Conservation (phyloP, 2,113 vertebrate genomes). For the Pluvianellus socialis region DNA sequence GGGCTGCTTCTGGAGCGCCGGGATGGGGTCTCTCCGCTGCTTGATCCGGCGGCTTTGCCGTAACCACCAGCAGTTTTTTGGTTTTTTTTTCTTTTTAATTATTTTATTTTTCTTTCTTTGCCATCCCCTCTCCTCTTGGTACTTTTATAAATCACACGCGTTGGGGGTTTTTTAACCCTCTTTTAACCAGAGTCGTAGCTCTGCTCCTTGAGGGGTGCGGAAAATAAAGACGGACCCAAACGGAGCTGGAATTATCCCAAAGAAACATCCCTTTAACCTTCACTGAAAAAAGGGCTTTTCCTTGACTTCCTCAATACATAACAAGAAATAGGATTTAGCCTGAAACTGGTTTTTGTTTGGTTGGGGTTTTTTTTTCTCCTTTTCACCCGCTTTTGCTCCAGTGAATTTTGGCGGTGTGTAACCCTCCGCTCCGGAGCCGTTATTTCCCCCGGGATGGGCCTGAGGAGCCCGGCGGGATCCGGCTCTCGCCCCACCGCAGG, state of each 20-base stretch:
- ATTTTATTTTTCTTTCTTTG: too few relatives aligned
- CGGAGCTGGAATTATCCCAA: not conserved
- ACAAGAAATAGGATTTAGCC: not conserved
- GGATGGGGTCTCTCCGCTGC: rapidly evolving
- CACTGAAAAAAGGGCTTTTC: not conserved
- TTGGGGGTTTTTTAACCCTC: too few relatives aligned
- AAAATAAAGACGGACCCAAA: rapidly evolving
- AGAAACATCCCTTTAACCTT: too few relatives aligned
- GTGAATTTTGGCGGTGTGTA: not conserved
- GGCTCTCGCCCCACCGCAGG: too few relatives aligned
- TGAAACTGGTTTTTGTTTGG: not conserved
- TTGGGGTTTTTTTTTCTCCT: not conserved
- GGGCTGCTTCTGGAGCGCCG: not conserved
- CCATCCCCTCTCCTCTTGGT: too few relatives aligned
- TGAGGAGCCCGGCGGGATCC: not conserved
- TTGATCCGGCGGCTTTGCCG: not conserved
- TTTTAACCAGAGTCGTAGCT: rapidly evolving
- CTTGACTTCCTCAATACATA: rapidly evolving
- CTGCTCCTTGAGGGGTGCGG: rapidly evolving
- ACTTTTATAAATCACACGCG: not conserved
- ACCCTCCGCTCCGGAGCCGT: rapidly evolving
- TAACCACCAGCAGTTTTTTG: not conserved
- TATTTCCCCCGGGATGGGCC: rapidly evolving
- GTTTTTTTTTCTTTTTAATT: too few relatives aligned
- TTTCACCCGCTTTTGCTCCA: not conserved